Evolutionary conservation across 2,888 invertebrate genomes (phyloP).

Genomic region (Deilephila elpenor): DNA sequence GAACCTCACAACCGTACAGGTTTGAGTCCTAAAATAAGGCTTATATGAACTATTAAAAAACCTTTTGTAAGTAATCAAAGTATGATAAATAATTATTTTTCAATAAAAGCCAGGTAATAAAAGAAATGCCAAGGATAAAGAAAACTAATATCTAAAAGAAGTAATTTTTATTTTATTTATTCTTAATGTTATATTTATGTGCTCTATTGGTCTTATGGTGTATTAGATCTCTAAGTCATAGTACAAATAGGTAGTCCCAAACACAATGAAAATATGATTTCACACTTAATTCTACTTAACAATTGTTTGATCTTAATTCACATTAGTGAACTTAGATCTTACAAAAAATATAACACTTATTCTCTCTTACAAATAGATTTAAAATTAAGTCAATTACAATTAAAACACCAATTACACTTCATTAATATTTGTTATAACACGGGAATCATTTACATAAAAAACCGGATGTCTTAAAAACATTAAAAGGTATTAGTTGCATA

Average conservation of each 20-base stretch:
- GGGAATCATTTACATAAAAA: background rate
- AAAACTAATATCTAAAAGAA: background rate
- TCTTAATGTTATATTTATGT: background rate
- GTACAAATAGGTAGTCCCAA: background rate
- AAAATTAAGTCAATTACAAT: slow-evolving; percentile 18
- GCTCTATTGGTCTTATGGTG: slow-evolving; percentile 15
- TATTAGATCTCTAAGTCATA: slow-evolving; percentile 7
- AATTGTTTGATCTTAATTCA: background rate
- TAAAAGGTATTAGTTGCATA: background rate
- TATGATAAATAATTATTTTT: too few species aligned
- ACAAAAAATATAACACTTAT: slow-evolving; percentile 19
- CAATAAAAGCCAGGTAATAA: background rate
- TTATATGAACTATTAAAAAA: too few species aligned
- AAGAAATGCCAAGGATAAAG: background rate
- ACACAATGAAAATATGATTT: slow-evolving; percentile 12
- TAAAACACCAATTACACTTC: slow-evolving; percentile 13
- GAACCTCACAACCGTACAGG: too few species aligned
- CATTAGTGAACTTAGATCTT: slow-evolving; percentile 10
- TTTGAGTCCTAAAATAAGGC: too few species aligned
- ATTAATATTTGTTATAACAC: background rate
- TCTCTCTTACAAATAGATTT: background rate
- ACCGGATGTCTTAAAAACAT: background rate
- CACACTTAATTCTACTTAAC: slow-evolving; percentile 13
- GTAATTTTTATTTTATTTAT: slow-evolving; percentile 16
- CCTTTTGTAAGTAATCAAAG: too few species aligned